Percentiles rank a stretch among this genome's conserved stretches.
Conservation (phyloP, 2,113 vertebrate species). For the Ciconia boyciana region DNA sequence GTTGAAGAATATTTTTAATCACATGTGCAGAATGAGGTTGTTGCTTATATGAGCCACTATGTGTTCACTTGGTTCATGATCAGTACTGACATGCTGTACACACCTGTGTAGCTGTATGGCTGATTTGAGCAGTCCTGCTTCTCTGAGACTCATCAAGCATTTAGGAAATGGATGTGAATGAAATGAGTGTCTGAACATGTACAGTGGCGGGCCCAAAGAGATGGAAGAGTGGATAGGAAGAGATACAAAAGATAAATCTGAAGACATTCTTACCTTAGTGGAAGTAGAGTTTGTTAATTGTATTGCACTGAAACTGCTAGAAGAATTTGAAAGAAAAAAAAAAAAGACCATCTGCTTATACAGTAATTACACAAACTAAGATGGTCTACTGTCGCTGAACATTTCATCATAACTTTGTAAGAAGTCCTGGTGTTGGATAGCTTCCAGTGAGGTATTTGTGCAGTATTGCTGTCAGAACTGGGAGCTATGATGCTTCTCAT, state of each 20-base stretch:
- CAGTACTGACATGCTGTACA: not conserved
- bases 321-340: not conserved
- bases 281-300: not conserved
- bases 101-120: not conserved
- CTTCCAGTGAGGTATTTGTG: not conserved
- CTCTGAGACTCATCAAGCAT: not conserved
- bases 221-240: not conserved
- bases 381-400: fast-evolving
- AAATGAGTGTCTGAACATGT: not conserved
- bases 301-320: not conserved
- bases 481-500: not conserved
- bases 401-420: not conserved
- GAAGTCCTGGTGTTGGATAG: not conserved
- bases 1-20: not conserved
- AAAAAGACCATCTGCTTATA: not conserved
- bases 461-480: not conserved
- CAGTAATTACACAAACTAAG: not conserved
- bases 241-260: not conserved
- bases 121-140: not conserved
- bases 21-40: not conserved
- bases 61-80: not conserved
- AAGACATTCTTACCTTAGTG: not conserved
- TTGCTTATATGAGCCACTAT: not conserved
- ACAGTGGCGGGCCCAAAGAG: not conserved
- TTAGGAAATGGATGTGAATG: not conserved